Base-by-base conservation (phyloP, 2,888 invertebrate species). In the Operophtera brumata region DNA sequence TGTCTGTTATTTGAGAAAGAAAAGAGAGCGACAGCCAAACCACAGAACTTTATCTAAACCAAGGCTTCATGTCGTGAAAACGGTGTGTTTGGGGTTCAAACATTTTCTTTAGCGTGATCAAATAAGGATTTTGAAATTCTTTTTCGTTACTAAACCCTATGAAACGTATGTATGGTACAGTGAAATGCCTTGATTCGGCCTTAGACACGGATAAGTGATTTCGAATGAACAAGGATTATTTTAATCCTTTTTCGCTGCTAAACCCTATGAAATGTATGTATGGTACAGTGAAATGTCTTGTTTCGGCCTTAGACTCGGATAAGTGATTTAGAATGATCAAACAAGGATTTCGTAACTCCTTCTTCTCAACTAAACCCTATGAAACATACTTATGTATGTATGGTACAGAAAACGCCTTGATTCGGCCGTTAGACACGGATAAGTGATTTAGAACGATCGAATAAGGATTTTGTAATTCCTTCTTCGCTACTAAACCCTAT, bases 141-240 rank as follows among this genome's bases (percentile, higher is more conserved):
- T 20, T 20, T 20, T 20, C 20, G 20, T 8, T 30, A 30, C 30
- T 6, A 2, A 30, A 34, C 11, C 11, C 1, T 34, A 11, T 11
- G 3, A 42, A 42, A 43, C 11, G n/a, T 30, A n/a, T 8, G 41
- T 37, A 39, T 9, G 8, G 26, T 14, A 20, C 34, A 51, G 47
- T 52, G 48, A 52, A 60, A 58, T 71, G 77, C 70, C 73, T 77
- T 73, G 44, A 50, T 54, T 61, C 37, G 67, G 75, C 73, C 55
- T 61, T 61, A 55, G 42, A 45, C 44, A 36, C 32, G 39, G 45
- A 48, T 58, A 54, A 39, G 45, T 55, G 53, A 52, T 48, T 7
- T 7, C 26, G 26, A 8, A 26, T 26, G 8, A n/a, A n/a, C n/a
- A 20, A 3, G 20, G 20, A 20, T 20, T 20, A 26, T 20, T 20